Percentiles rank a stretch among this genome's conserved stretches.
These are phyloP conservation scores for Dendrocincla fuliginosa DNA, from an alignment of 2,797 vertebrate genomes.

Conservation along the genomic window DNA sequence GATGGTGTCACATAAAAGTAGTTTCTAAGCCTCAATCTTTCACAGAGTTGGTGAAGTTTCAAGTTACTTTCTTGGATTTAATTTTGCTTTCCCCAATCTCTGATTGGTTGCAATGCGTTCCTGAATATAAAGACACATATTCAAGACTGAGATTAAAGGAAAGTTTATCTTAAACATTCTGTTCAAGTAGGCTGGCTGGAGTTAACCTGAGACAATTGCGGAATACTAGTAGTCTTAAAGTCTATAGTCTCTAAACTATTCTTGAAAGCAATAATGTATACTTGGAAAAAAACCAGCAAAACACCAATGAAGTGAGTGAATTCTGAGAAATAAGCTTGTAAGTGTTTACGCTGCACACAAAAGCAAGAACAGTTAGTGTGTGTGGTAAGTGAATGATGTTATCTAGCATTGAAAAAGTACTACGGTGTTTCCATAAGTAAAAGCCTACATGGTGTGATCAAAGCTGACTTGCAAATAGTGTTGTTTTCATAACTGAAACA, in stretches of 20 bases:
- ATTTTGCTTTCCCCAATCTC: background rate
- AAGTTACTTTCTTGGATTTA: background rate
- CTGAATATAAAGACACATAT: background rate
- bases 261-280: background rate
- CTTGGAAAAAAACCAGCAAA: background rate
- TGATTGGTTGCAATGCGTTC: background rate
- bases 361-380: background rate
- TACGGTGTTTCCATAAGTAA: background rate
- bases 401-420: background rate
- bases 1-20: background rate
- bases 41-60: background rate
- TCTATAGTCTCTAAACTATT: background rate
- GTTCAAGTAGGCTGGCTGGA: background rate
- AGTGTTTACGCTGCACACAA: background rate
- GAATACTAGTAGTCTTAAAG: background rate
- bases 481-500: background rate
- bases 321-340: background rate
- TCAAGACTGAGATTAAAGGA: background rate
- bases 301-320: background rate
- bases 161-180: background rate
- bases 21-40: background rate
- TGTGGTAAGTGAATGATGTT: background rate
- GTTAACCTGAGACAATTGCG: background rate
- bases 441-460: background rate
- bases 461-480: background rate